phyloP scores from a whole-genome alignment of 1,140 invertebrate species.

The Drosophila nebulosa region DNA sequence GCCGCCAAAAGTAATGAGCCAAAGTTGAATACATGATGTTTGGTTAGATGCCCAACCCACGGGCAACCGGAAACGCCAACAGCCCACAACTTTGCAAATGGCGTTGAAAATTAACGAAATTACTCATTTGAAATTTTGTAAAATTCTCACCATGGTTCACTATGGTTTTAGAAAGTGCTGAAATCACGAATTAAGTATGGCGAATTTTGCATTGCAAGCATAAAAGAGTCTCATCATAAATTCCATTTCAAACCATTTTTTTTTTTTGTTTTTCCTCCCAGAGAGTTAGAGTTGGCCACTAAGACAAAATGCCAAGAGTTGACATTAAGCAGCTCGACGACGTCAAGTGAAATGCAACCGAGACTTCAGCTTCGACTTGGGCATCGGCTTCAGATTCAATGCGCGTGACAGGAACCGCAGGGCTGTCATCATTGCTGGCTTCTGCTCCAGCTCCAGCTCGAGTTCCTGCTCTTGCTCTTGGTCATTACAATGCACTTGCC shows the following conservation, averaged over 20 bases:
- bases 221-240: conserved; percentile 68
- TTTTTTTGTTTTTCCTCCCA: not conserved
- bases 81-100: conserved; percentile 22
- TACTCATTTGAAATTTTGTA: conserved; percentile 34
- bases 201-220: conserved; percentile 43
- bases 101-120: conserved; percentile 46
- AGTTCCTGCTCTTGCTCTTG: conserved; percentile 19
- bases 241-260: conserved; percentile 30
- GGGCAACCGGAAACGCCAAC: not conserved
- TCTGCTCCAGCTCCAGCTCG: not conserved
- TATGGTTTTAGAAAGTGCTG: conserved; percentile 25
- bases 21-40: conserved; percentile 25
- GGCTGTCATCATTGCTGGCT: conserved; percentile 39
- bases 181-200: conserved; percentile 47
- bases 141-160: conserved; percentile 31
- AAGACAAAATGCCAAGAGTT: conserved; percentile 72
- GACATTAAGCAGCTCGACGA: conserved; percentile 67
- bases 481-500: conserved; percentile 55
- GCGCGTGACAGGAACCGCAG: conserved; percentile 68
- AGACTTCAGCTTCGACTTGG: conserved; percentile 18
- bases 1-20: conserved; percentile 45
- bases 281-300: conserved; percentile 53
- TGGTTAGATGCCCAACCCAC: conserved; percentile 9
- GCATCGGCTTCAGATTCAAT: conserved; percentile 53
- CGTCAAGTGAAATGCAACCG: conserved; percentile 64